Percentiles rank a stretch among this genome's conserved stretches.
phyloP scores from a whole-genome alignment of 2,888 invertebrate species.

The Amphipoea oculea region DNA sequence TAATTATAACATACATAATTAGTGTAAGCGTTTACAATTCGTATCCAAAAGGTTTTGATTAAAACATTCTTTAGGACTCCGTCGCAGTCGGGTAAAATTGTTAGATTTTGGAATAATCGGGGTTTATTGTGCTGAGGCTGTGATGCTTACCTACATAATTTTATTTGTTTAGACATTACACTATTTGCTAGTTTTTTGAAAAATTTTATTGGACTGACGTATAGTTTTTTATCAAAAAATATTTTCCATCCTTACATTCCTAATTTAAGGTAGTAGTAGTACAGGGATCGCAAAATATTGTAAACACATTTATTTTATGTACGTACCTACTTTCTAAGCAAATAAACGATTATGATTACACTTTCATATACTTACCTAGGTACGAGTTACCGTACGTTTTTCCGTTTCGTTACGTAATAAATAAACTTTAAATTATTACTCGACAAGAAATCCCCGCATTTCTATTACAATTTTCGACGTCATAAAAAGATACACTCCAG shows the following conservation, averaged over 20 bases:
- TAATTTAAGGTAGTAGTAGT: too few relatives aligned
- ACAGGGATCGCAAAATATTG: too few relatives aligned
- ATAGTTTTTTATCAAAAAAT: too few relatives aligned
- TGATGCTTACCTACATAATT: background rate
- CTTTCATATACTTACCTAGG: background rate
- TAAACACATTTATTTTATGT: background rate
- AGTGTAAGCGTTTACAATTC: background rate
- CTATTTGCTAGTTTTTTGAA: background rate
- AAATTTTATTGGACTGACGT: too few relatives aligned
- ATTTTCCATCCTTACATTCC: too few relatives aligned
- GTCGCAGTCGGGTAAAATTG: too few relatives aligned
- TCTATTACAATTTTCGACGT: constrained; percentile 65
- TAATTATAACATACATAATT: background rate
- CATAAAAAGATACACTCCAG: constrained; percentile 66
- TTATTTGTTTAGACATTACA: background rate
- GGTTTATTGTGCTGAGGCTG: background rate
- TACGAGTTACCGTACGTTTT: background rate
- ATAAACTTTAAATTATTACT: constrained; percentile 53
- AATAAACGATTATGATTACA: background rate
- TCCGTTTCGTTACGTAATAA: constrained; percentile 39
- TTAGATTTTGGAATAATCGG: background rate
- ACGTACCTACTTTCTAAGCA: background rate
- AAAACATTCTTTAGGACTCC: background rate
- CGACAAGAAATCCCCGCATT: constrained; percentile 58
- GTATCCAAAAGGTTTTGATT: background rate